phyloP scores from a whole-genome alignment of 2,797 vertebrate species.

The Pangasius krempfi region DNA sequence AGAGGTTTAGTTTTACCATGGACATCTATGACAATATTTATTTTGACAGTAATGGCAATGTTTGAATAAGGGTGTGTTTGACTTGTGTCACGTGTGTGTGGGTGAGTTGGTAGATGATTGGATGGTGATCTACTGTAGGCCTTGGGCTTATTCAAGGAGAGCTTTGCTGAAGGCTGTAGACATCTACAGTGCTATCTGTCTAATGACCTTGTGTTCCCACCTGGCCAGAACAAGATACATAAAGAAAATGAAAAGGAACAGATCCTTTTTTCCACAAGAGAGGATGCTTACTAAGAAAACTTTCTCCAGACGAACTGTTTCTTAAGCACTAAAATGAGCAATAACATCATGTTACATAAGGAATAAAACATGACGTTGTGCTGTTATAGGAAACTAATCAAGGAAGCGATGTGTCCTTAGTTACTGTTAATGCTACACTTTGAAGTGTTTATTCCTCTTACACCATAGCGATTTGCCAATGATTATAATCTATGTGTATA shows the following conservation, averaged over 20 bases:
- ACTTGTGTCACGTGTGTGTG: constrained; percentile 4
- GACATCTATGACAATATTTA: background rate
- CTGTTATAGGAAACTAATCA: background rate
- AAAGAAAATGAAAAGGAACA: background rate
- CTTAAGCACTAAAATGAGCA: background rate
- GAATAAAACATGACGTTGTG: background rate
- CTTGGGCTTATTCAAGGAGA: constrained; percentile 50
- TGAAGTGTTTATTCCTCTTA: background rate
- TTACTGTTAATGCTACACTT: background rate
- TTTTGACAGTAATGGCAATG: background rate
- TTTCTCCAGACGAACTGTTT: background rate
- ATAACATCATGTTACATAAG: background rate
- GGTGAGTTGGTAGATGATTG: constrained; percentile 8
- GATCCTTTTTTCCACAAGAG: background rate
- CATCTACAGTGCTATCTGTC: constrained; percentile 31
- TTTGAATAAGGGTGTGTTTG: constrained; percentile 7
- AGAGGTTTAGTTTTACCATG: background rate
- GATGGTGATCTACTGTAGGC: constrained; percentile 24
- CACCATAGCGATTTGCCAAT: background rate
- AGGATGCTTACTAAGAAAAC: background rate
- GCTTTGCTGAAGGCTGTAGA: constrained; percentile 48
- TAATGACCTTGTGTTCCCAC: constrained; percentile 40
- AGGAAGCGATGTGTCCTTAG: background rate
- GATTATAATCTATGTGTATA: background rate
- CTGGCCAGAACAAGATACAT: constrained; percentile 19